Conservation (phyloP, 2,797 vertebrate species). For the Labroides dimidiatus region DNA sequence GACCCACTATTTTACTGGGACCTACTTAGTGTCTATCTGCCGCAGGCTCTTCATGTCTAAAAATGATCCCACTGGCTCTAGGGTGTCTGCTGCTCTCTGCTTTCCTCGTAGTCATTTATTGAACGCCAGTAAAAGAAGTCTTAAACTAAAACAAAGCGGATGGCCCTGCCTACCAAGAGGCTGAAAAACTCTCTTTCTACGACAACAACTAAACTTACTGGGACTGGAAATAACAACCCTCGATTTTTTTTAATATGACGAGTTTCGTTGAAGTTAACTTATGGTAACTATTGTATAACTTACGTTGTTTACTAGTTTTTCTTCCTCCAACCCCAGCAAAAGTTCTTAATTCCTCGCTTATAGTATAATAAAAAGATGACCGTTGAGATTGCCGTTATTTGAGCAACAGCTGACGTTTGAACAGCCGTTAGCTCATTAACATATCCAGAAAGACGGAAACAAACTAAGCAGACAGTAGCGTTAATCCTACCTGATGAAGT, state of each 20-base stretch:
- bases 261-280: neutral
- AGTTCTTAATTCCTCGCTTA: constrained; percentile 11
- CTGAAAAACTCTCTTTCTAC: constrained; percentile 7
- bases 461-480: neutral
- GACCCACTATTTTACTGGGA: neutral
- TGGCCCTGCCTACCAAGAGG: constrained; percentile 10
- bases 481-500: constrained; percentile 84
- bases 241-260: neutral
- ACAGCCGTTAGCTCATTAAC: neutral
- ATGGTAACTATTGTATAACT: neutral
- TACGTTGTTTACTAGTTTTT: neutral
- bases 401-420: neutral
- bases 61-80: constrained; percentile 6
- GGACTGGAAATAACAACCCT: neutral
- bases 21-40: neutral
- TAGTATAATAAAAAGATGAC: constrained; percentile 18
- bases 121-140: constrained; percentile 15
- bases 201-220: constrained; percentile 19
- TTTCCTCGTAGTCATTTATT: neutral
- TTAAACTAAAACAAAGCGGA: constrained; percentile 13
- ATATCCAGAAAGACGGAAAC: neutral
- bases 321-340: neutral
- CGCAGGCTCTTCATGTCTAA: neutral
- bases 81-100: neutral
- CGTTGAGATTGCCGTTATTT: neutral